Evolutionary conservation across 2,888 invertebrate genomes (phyloP).

Genomic region (Tetranychus truncatus): DNA sequence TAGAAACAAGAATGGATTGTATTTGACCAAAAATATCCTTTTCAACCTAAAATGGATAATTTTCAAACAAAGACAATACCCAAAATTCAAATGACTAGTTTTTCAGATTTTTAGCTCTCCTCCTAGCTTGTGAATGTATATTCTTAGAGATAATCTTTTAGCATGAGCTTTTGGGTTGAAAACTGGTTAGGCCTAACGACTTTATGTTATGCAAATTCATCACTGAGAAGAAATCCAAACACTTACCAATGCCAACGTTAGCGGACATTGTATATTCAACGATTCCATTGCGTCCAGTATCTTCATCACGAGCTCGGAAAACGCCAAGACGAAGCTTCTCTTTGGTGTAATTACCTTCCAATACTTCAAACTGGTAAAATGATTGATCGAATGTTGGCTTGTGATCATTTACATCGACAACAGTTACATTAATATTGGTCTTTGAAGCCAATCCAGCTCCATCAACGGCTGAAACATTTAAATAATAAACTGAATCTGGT

Average conservation of each 20-base stretch:
- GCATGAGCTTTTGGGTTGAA: too few species aligned
- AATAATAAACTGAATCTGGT: constrained; percentile 28
- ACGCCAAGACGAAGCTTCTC: constrained; percentile 47
- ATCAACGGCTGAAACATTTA: constrained; percentile 58
- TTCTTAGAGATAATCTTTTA: too few species aligned
- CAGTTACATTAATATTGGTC: constrained; percentile 48
- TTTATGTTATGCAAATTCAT: too few species aligned
- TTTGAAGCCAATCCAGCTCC: constrained; percentile 51
- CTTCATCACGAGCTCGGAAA: constrained; percentile 57
- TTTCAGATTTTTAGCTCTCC: too few species aligned
- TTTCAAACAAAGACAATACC: too few species aligned
- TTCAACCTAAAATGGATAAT: too few species aligned
- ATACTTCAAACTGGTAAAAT: constrained; percentile 61
- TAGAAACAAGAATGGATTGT: too few species aligned
- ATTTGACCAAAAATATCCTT: too few species aligned
- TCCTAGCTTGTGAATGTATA: too few species aligned
- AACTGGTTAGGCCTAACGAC: too few species aligned
- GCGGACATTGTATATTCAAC: constrained; percentile 43
- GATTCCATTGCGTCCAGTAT: constrained; percentile 59
- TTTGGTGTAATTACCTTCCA: constrained; percentile 55
- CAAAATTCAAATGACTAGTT: too few species aligned
- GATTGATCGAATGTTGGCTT: constrained; percentile 61
- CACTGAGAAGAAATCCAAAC: too few species aligned
- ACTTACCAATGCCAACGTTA: constrained; percentile 22
- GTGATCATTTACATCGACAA: constrained; percentile 42